A percentile compares a stretch with the other conserved stretches of the same genome.
Evolutionary conservation across 2,888 invertebrate species (phyloP).

Genomic region (Panopea generosa): DNA sequence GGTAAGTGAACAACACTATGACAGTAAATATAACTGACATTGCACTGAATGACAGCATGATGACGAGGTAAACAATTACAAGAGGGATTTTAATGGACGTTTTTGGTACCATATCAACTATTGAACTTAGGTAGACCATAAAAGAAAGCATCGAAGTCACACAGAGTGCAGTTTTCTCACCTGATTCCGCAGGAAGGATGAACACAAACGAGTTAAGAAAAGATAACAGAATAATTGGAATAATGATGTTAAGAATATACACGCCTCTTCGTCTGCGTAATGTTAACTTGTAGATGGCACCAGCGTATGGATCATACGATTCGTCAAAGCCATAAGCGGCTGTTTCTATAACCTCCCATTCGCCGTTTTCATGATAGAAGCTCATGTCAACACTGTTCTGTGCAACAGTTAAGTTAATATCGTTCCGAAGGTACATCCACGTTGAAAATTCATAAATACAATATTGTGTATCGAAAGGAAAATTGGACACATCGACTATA

Average conservation of each 20-base stretch:
- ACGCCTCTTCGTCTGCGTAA: conserved; percentile 35
- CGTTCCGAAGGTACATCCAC: conserved; percentile 36
- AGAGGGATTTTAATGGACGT: conserved; percentile 45
- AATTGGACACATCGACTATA: conserved; percentile 46
- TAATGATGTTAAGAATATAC: conserved; percentile 46
- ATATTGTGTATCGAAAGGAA: conserved; percentile 48
- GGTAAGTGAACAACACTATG: conserved; percentile 47
- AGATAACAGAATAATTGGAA: conserved; percentile 41
- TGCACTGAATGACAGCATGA: conserved; percentile 49
- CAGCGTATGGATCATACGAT: conserved; percentile 36
- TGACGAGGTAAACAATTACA: conserved; percentile 45
- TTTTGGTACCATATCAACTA: conserved; percentile 50
- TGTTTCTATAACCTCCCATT: conserved; percentile 44
- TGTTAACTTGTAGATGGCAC: conserved; percentile 40
- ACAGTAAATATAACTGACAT: conserved; percentile 45
- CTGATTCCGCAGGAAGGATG: conserved; percentile 40
- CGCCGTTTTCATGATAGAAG: conserved; percentile 45
- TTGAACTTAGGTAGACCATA: conserved; percentile 47
- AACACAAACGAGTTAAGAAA: conserved; percentile 51
- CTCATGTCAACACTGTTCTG: conserved; percentile 38
- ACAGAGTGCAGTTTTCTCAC: conserved; percentile 48
- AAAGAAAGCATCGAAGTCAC: conserved; percentile 51
- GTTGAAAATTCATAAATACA: conserved; percentile 48
- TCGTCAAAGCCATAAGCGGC: conserved; percentile 31
- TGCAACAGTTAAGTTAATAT: conserved; percentile 37